These are phyloP conservation scores for Netelia melanura DNA, from an alignment of 2,888 invertebrate genomes.

Conservation along the genomic window DNA sequence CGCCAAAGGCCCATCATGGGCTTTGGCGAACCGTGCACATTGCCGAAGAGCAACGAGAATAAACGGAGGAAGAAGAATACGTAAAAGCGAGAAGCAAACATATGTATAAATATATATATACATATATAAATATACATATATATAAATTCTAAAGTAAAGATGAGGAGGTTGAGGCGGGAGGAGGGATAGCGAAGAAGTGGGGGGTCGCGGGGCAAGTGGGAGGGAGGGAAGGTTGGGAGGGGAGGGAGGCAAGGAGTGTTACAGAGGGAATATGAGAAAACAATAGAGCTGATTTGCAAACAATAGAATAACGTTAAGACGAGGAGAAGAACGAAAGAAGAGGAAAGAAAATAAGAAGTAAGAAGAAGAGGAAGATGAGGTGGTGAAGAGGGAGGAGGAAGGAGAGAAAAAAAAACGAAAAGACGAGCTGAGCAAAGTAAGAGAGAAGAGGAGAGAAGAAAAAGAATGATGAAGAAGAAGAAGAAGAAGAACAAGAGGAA, in stretches of 20 bases:
- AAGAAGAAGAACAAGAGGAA: slow-evolving; percentile 27
- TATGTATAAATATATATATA: background rate
- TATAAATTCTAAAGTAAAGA: background rate
- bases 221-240: slow-evolving; percentile 43
- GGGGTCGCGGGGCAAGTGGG: slow-evolving; percentile 55
- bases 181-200: slow-evolving; percentile 14
- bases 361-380: slow-evolving; percentile 12
- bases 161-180: slow-evolving; percentile 51
- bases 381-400: background rate
- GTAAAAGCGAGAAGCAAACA: slow-evolving; percentile 53
- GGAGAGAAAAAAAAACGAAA: slow-evolving; percentile 27
- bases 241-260: slow-evolving; percentile 62
- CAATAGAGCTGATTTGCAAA: slow-evolving; percentile 85
- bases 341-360: slow-evolving; percentile 47
- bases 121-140: background rate
- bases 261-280: slow-evolving; percentile 83
- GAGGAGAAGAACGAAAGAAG: slow-evolving; percentile 59
- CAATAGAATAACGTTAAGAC: slow-evolving; percentile 85
- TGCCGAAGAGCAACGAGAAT: slow-evolving; percentile 32
- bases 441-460: slow-evolving; percentile 20
- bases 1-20: slow-evolving; percentile 57
- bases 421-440: slow-evolving; percentile 4
- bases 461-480: background rate
- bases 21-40: slow-evolving; percentile 57
- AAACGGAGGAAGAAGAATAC: slow-evolving; percentile 48